Evolutionary conservation across 2,888 invertebrate genomes (phyloP), one percentile per base, ranked within the genome.

Genomic region (Seira sanloemensis): DNA sequence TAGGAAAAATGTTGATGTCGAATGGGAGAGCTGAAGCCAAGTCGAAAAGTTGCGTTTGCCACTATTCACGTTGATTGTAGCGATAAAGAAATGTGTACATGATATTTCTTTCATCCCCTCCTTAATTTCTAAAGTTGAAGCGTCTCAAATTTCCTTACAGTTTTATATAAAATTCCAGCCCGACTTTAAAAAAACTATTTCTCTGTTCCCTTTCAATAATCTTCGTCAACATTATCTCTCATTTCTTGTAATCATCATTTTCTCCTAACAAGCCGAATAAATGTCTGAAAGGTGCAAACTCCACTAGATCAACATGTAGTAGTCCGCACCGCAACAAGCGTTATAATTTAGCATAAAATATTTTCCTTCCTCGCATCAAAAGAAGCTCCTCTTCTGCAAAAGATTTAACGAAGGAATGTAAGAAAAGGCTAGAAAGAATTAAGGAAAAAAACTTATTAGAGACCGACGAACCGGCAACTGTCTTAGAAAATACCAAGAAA

Each of bases 401-500:
- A 62, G 62, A 62, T 21, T 9, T 62, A 62, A 62, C 19, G 62
- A 62, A 62, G 62, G 62, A 62, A 62, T 62, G 62, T 23, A 62
- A n/a, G 68, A 77, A 74, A 50, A 74, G 46, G 68, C 26, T 2
- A 74, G 25, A 2, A 58, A 58, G 50, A 24, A 77, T 62, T 62
- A 62, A 62, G 62, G 67, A 75, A 82, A 83, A 62, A 62, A 68
- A 66, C 77, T 83, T 83, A 83, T 83, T 83, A 83, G 83, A 83
- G 83, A 83, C 78, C 83, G 83, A 83, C 83, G 83, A 83, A 78
- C 83, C 83, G 82, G 82, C 77, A 82, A 78, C 78, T 78, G 72
- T 62, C 77, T 69, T 72, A 54, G 37, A 78, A 78, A 82, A 77
- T 82, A 77, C 82, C 82, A 83, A 78, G 83, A 78, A 74, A 68